Base-by-base conservation (phyloP, 1,140 invertebrate species). In the Phymorhynchus buccinoides region DNA sequence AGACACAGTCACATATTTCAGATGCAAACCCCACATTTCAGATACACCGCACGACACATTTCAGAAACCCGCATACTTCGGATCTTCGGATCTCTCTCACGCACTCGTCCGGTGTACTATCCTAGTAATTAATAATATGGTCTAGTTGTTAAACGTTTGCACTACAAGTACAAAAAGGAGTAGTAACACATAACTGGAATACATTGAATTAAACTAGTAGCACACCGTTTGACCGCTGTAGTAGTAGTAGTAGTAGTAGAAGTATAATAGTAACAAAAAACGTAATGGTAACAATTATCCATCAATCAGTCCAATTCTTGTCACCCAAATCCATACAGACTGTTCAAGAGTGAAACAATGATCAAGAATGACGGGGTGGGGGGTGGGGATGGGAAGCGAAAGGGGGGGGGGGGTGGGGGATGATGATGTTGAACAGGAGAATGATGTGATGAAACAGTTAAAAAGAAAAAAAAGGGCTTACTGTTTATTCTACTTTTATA, bases 171-270 rank as follows among this genome's bases (percentile, higher is more conserved):
- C 56, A 62, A 62, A 62, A 52, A 18, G 56, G 56, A 27, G 12
- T 62, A 62, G 18, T n/a, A n/a, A 62, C 56, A 62, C 56, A 27
- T 62, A 62, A n/a, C 56, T 62, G 56, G 56, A 62, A 62, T 62
- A 62, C 56, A 62, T 27, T 62, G 56, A 62, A 62, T n/a, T n/a
- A n/a, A n/a, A n/a, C n/a, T n/a, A 62, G 18, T 62, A 62, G 56
- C 56, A 62, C 56, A 62, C 56, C 56, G n/a, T 27, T 62, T 12
- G n/a, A 62, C 22, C 56, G 22, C 22, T 18, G 22, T 52, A 14
- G 48, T 52, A 52, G 12, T 14, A 62, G n/a, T 27, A 62, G n/a
- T 4, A 62, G n/a, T n/a, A n/a, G n/a, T n/a, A n/a, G n/a, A n/a
- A n/a, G n/a, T n/a, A n/a, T n/a, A n/a, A n/a, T n/a, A n/a, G n/a